Evolutionary conservation across 2,113 vertebrate genomes (phyloP).

Genomic region (Sclerurus mexicanus): DNA sequence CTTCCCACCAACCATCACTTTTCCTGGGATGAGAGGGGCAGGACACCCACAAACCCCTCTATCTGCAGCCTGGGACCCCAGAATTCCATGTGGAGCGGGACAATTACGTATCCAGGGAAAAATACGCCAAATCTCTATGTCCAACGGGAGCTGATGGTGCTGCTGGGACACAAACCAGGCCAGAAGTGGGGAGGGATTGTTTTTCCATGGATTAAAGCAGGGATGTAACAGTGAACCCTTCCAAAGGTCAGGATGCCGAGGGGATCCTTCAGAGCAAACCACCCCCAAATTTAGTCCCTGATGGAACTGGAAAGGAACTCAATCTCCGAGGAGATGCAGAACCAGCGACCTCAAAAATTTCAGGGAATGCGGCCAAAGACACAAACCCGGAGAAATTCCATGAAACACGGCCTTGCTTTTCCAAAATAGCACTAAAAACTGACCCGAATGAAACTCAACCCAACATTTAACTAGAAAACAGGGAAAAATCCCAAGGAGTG

Average conservation of each 20-base stretch:
- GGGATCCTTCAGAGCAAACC: neutral
- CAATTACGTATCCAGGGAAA: accelerated
- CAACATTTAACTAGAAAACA: neutral
- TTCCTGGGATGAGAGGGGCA: neutral
- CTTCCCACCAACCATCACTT: neutral
- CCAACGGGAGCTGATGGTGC: too few species aligned
- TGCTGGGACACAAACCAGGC: neutral
- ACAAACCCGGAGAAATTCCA: neutral
- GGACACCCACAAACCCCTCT: neutral
- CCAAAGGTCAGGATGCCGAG: neutral
- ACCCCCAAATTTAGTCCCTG: neutral
- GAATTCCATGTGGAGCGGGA: accelerated
- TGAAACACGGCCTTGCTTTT: neutral
- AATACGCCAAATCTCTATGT: neutral
- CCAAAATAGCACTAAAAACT: neutral
- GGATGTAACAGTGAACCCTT: neutral
- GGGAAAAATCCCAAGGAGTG: neutral
- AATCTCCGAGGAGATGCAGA: neutral
- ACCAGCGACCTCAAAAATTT: conserved; percentile 18
- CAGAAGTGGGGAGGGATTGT: neutral
- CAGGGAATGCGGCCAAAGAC: neutral
- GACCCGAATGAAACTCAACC: neutral
- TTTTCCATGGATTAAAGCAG: neutral
- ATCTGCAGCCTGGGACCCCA: neutral
- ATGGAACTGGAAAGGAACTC: neutral